Conservation (phyloP, 1,140 invertebrate species). For the Penaeus vannamei region DNA sequence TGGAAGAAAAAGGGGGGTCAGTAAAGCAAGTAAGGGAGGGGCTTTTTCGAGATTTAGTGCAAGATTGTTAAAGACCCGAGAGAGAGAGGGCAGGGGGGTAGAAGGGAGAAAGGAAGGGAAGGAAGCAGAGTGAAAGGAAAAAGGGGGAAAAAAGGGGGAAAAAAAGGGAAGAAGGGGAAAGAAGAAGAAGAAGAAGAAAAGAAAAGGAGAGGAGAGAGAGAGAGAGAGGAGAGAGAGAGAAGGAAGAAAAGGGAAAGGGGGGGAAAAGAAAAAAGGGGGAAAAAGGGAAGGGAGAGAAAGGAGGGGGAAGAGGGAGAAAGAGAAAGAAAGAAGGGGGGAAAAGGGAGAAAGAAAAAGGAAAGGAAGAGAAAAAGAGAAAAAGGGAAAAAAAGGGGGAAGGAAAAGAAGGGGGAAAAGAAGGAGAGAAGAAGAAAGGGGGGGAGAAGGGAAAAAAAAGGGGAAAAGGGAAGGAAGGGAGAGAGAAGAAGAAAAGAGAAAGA, state of each 20-base stretch:
- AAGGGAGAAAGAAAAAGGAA: neutral
- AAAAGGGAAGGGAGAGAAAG: neutral
- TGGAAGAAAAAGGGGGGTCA: too few species aligned
- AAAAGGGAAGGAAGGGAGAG: neutral
- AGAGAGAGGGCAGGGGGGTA: neutral
- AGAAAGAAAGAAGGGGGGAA: neutral
- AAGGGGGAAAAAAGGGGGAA: neutral
- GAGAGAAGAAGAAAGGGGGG: neutral
- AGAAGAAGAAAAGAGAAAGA: neutral
- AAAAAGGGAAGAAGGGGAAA: neutral
- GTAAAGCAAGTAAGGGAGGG: too few species aligned
- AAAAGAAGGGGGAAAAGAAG: neutral
- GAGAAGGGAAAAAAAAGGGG: neutral
- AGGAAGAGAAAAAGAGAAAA: neutral
- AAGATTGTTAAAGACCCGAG: too few species aligned
- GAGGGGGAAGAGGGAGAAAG: neutral
- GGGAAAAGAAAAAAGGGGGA: neutral
- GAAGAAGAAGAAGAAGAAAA: neutral
- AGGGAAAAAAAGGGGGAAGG: neutral
- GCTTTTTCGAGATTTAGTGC: too few species aligned
- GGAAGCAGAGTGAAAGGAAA: neutral
- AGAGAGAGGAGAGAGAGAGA: neutral
- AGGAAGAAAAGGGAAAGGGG: neutral
- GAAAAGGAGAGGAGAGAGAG: neutral
- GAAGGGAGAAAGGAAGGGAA: neutral